These are phyloP conservation scores for Parauchenoglanis ngamensis DNA, from an alignment of 2,797 vertebrate genomes.

Conservation along the genomic window DNA sequence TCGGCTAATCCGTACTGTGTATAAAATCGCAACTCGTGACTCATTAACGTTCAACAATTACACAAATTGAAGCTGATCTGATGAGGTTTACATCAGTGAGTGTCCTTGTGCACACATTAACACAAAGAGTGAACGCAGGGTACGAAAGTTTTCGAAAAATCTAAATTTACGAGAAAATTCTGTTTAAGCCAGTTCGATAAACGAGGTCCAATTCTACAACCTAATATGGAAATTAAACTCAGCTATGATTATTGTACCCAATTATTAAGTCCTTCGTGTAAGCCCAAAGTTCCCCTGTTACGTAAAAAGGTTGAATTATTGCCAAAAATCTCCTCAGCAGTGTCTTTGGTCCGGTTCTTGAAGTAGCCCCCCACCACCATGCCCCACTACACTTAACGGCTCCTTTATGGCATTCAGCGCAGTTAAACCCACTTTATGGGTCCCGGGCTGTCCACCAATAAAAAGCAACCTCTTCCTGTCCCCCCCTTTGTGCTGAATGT, in stretches of 20 bases:
- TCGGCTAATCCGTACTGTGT: neutral
- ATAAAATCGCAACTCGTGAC: neutral
- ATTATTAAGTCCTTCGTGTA: neutral
- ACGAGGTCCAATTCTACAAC: neutral
- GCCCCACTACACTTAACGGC: constrained; percentile 75
- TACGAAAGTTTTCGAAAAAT: neutral
- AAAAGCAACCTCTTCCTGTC: constrained; percentile 74
- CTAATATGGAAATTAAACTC: neutral
- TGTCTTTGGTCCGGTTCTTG: constrained; percentile 44
- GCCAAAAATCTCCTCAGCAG: constrained; percentile 13
- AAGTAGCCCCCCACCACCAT: constrained; percentile 58
- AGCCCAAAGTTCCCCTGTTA: neutral
- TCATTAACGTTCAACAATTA: neutral
- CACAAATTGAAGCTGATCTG: neutral
- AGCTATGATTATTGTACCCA: neutral
- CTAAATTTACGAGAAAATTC: neutral
- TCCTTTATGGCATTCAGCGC: constrained; percentile 69
- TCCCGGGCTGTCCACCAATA: constrained; percentile 72
- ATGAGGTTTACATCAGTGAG: neutral
- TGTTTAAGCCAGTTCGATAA: neutral
- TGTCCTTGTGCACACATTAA: neutral
- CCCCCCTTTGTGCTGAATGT: constrained; percentile 54
- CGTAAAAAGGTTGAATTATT: neutral
- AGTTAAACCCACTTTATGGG: constrained; percentile 75
- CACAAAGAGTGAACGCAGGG: neutral